Percentiles rank a stretch among this genome's conserved stretches.
Conservation (phyloP, 2,888 invertebrate genomes). For the Macaria notata region DNA sequence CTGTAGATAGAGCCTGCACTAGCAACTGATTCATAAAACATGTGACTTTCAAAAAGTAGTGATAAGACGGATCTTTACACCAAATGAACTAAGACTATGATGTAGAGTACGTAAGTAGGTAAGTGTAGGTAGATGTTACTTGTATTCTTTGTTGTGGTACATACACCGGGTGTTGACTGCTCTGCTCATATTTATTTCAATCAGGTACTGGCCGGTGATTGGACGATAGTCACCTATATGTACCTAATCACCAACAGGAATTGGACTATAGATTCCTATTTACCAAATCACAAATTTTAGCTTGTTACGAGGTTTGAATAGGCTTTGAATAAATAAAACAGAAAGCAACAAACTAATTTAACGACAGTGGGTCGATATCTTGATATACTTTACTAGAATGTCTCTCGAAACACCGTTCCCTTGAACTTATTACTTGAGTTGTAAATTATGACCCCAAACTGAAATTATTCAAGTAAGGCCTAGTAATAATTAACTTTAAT, state of each 20-base stretch:
- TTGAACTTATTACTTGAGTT: conserved; percentile 6
- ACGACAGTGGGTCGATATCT: too few relatives aligned
- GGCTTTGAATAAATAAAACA: too few relatives aligned
- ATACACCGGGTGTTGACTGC: conserved; percentile 16
- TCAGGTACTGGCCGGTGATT: too few relatives aligned
- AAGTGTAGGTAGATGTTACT: conserved; percentile 63
- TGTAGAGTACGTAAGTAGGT: conserved; percentile 65
- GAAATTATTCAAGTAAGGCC: conserved; percentile 9
- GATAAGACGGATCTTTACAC: conserved; percentile 79
- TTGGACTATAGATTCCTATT: too few relatives aligned
- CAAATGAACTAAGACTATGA: conserved; percentile 76
- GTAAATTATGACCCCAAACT: conserved; percentile 14
- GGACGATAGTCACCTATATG: too few relatives aligned
- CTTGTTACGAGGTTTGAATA: too few relatives aligned
- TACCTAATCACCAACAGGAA: too few relatives aligned
- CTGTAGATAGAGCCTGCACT: conserved; percentile 3
- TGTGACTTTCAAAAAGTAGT: conserved; percentile 56
- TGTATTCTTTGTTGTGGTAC: conserved; percentile 61
- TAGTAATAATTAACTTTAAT: conserved; percentile 4
- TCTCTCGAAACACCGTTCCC: conserved; percentile 8
- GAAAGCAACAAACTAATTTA: too few relatives aligned
- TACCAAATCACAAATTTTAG: too few relatives aligned
- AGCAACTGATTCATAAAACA: conserved; percentile 40
- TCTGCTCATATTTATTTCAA: too few relatives aligned
- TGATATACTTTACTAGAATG: too few relatives aligned